Evolutionary conservation across 2,113 vertebrate species (phyloP).

Genomic region (Indri indri): DNA sequence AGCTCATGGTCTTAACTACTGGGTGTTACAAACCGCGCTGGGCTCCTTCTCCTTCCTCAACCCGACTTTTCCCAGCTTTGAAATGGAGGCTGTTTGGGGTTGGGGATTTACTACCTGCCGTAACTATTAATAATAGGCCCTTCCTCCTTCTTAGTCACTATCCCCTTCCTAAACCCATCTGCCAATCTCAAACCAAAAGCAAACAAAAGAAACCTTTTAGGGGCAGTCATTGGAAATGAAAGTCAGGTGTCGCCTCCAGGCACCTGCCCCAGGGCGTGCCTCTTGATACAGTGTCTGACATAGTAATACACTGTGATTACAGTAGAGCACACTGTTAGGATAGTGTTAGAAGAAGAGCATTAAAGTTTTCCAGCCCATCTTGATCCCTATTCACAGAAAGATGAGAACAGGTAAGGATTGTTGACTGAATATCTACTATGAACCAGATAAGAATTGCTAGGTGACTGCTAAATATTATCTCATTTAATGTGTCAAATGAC

Average conservation of each 20-base stretch:
- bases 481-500: not conserved
- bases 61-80: not conserved
- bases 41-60: not conserved
- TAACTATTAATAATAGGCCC: not conserved
- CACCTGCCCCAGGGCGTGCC: too few species aligned
- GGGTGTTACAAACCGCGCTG: rapidly evolving
- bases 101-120: not conserved
- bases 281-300: not conserved
- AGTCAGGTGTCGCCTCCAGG: not conserved
- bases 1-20: not conserved
- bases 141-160: not conserved
- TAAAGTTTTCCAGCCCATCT: not conserved
- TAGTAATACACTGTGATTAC: not conserved
- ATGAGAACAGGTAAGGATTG: not conserved
- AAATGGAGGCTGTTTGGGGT: not conserved
- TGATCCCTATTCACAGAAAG: not conserved
- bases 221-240: not conserved
- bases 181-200: not conserved
- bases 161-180: not conserved
- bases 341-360: not conserved
- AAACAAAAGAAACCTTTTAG: not conserved
- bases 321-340: not conserved
- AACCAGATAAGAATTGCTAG: not conserved
- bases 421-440: not conserved
- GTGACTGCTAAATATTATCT: not conserved